phyloP scores from a whole-genome alignment of 2,888 invertebrate genomes.

The Sesia bembeciformis region DNA sequence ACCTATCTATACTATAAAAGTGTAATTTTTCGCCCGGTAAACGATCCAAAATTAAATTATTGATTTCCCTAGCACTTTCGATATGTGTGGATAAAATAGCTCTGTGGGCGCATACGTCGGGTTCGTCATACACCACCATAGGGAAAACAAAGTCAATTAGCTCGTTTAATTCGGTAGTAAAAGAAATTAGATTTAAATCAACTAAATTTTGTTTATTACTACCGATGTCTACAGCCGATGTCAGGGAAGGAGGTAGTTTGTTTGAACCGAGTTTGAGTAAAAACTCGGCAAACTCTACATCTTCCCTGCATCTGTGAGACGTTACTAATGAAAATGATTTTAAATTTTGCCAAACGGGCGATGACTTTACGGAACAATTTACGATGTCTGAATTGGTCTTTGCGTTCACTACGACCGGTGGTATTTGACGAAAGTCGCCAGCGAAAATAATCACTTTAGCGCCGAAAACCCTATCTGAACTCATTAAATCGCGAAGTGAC shows the following conservation, averaged over 20 bases:
- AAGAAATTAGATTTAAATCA: not conserved
- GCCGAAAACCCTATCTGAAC: slow-evolving; percentile 5
- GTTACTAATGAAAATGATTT: slow-evolving; percentile 4
- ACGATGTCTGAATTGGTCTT: slow-evolving; percentile 2
- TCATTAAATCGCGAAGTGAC: slow-evolving; percentile 3
- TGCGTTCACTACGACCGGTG: slow-evolving; percentile 5
- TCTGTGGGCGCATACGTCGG: not conserved
- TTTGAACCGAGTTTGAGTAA: not conserved
- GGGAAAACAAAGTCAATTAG: slow-evolving; percentile 1
- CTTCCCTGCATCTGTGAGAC: slow-evolving; percentile 2
- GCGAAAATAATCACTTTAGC: slow-evolving; percentile 10
- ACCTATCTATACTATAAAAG: not conserved
- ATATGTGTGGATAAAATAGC: not conserved
- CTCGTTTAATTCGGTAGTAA: not conserved
- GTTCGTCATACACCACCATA: not conserved
- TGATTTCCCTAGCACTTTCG: not conserved
- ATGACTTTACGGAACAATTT: slow-evolving; percentile 1
- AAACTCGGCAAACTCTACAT: not conserved
- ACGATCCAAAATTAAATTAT: not conserved
- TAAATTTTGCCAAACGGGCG: slow-evolving; percentile 4
- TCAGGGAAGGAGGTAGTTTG: not conserved
- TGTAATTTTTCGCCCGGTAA: not conserved
- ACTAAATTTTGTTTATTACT: not conserved
- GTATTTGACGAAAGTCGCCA: slow-evolving; percentile 10
- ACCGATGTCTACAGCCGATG: not conserved